phyloP scores from a whole-genome alignment of 92 coral and sea anemone species.

The Pocillopora meandrina region DNA sequence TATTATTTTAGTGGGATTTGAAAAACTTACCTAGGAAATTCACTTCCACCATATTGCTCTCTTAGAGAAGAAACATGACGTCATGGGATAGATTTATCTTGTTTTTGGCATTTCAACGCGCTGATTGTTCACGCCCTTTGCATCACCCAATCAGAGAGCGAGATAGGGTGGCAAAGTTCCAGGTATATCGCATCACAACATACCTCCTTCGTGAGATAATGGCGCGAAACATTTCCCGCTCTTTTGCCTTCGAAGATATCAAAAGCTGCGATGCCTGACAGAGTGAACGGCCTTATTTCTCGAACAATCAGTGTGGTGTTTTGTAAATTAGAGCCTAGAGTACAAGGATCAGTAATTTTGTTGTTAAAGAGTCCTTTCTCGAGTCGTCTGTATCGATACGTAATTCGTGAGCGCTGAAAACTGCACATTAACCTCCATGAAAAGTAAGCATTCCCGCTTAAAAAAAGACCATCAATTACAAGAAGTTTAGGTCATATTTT shows the following conservation, averaged over 20 bases:
- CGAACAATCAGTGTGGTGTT: neutral
- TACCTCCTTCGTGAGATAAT: slow-evolving; percentile 36
- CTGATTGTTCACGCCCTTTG: slow-evolving; percentile 37
- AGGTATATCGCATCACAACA: slow-evolving; percentile 51
- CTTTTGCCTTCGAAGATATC: slow-evolving; percentile 8
- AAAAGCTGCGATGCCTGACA: slow-evolving; percentile 7
- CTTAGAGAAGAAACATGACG: slow-evolving; percentile 58
- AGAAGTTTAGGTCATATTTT: too few species aligned
- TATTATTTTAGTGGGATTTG: slow-evolving; percentile 4
- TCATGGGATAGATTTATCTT: slow-evolving; percentile 53
- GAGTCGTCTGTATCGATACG: too few species aligned
- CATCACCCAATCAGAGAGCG: slow-evolving; percentile 55
- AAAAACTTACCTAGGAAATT: slow-evolving; percentile 37
- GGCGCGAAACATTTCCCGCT: slow-evolving; percentile 45
- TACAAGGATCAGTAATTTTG: neutral
- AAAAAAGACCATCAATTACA: too few species aligned
- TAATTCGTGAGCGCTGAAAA: too few species aligned
- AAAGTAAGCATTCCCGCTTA: too few species aligned
- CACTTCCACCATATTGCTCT: slow-evolving; percentile 45
- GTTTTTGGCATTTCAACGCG: slow-evolving; percentile 25
- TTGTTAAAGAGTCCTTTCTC: neutral
- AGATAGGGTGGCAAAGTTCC: slow-evolving; percentile 16
- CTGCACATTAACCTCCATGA: too few species aligned
- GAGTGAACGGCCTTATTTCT: neutral
- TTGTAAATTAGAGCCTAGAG: too few species aligned